A percentile compares a stretch with the other conserved stretches of the same genome.
These are phyloP conservation scores for Aurelia coerulea DNA, from an alignment of 30 jellyfish, hydroid and myxozoan species.

Conservation along the genomic window DNA sequence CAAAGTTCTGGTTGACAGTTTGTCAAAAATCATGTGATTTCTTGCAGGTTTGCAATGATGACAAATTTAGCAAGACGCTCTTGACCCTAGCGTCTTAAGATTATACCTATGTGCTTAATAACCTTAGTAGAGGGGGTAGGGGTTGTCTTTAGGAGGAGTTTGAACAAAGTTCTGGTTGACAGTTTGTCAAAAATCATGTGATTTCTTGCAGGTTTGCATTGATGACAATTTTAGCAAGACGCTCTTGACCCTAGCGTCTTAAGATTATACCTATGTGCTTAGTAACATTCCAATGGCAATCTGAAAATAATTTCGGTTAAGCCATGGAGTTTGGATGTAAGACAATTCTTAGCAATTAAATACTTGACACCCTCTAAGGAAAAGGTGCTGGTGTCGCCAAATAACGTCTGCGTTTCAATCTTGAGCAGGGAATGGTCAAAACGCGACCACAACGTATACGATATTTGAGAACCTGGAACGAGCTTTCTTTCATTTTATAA, in stretches of 20 bases:
- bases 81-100: too few relatives aligned
- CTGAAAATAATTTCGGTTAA: constrained; percentile 50
- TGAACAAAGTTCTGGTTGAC: too few relatives aligned
- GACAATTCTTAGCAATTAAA: constrained; percentile 34
- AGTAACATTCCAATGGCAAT: constrained; percentile 45
- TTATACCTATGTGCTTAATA: too few relatives aligned
- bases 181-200: too few relatives aligned
- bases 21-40: not conserved
- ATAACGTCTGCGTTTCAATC: constrained; percentile 29
- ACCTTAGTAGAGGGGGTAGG: too few relatives aligned
- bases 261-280: constrained; percentile 37
- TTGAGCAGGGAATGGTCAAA: constrained; percentile 22
- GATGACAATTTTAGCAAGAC: not conserved
- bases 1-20: too few relatives aligned
- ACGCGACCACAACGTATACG: constrained; percentile 30
- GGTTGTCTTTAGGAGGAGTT: too few relatives aligned
- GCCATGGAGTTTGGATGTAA: constrained; percentile 37
- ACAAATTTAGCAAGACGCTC: too few relatives aligned
- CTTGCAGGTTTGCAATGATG: too few relatives aligned
- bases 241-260: constrained; percentile 61
- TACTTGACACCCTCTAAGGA: constrained; percentile 54
- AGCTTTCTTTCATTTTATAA: constrained; percentile 3
- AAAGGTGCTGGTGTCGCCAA: constrained; percentile 50
- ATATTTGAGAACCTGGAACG: constrained; percentile 41
- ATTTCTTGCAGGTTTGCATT: too few relatives aligned